phyloP scores from a whole-genome alignment of 2,888 invertebrate genomes.

The Caradrina clavipalpis region DNA sequence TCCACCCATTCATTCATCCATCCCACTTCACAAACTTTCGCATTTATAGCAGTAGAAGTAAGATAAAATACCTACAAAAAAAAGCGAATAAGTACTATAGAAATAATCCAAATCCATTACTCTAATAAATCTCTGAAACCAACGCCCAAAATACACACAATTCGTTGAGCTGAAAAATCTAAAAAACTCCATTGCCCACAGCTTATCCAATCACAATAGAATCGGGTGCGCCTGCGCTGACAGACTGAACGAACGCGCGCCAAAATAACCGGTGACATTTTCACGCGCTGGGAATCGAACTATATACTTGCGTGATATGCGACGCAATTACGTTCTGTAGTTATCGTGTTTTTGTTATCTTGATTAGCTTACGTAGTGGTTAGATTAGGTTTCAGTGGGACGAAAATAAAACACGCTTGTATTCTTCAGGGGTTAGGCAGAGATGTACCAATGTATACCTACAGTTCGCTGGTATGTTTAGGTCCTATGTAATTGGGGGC shows the following conservation, averaged over 20 bases:
- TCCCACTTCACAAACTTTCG: too few species aligned
- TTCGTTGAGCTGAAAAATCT: conserved; percentile 46
- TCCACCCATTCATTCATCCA: too few species aligned
- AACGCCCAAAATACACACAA: conserved; percentile 26
- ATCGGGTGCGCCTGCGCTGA: conserved; percentile 64
- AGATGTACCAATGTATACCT: too few species aligned
- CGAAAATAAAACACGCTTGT: background rate
- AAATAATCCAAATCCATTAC: background rate
- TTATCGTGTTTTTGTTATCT: conserved; percentile 50
- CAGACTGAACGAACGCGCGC: conserved; percentile 70
- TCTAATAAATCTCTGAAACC: conserved; percentile 11
- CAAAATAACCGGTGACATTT: conserved; percentile 87
- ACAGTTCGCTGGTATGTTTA: too few species aligned
- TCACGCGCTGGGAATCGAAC: conserved; percentile 75
- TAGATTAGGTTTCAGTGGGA: background rate
- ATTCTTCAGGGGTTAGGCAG: too few species aligned
- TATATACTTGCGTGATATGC: conserved; percentile 64
- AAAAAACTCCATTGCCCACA: conserved; percentile 17
- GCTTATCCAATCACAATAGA: conserved; percentile 61
- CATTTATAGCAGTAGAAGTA: too few species aligned
- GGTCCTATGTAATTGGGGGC: too few species aligned
- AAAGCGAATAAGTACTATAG: background rate
- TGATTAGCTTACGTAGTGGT: conserved; percentile 32
- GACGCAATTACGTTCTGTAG: conserved; percentile 60
- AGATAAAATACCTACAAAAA: too few species aligned